Evolutionary conservation across 2,113 vertebrate genomes (phyloP), one percentile per base, ranked within the genome.

Genomic region (Desmodus rotundus): DNA sequence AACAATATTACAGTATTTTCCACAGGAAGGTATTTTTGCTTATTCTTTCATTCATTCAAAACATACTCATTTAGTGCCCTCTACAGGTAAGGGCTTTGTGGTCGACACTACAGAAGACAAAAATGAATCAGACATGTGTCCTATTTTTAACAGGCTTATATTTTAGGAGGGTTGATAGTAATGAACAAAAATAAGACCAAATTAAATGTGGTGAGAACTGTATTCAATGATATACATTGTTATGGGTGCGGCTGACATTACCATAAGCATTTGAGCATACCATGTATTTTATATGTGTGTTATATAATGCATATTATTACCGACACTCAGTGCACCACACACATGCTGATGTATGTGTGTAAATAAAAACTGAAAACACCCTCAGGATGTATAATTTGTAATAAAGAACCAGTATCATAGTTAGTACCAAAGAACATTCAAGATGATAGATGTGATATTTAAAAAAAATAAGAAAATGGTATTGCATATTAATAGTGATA

Each of bases 301-400:
- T 95, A 93, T 56, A 76, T 78, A 73, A 83, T 89, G 33, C 10
- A 74, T 93, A 90, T 93, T 85, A 96, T 19, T 96, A 93, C 88
- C 41, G 90, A 58, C 56, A 24, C 47, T 88, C 38, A 81, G 9
- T 72, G 67, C 96, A 33, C 82, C 58, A 68, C 72, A 87, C 2
- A 91, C 33, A 89, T 95, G 87, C 54, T 94, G 45, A 93, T 58
- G 90, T 73, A 22, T 91, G 43, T 93, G 20, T 94, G 36, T 95
- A 97, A 95, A 96, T 95, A 94, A 96, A 93, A 97, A 94, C 76
- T 82, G 61, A 92, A 94, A 96, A 93, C 86, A 94, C 16, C 41
- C 7, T 95, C 89, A 93, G 63, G 91, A 95, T 89, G 22, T 96
- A 36, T 12, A 84, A 41, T 31, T 67, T 83, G 43, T 52, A 87